phyloP scores from a whole-genome alignment of 2,113 vertebrate genomes.

The Dasyornis broadbenti region DNA sequence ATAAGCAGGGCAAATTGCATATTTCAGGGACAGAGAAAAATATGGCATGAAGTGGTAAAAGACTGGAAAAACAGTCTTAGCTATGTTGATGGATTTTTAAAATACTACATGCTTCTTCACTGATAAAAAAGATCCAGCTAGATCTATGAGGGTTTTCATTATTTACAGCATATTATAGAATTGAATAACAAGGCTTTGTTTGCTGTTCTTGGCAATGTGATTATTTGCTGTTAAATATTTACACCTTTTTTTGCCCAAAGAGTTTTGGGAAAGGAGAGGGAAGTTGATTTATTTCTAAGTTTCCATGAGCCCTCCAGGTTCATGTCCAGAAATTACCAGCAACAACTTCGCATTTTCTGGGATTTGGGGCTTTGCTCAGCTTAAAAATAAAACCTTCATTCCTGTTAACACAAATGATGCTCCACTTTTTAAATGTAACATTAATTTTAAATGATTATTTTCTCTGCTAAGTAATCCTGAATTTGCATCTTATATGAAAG shows the following conservation, averaged over 20 bases:
- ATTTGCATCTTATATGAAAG: not conserved
- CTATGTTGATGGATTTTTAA: not conserved
- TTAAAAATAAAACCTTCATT: not conserved
- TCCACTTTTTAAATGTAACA: not conserved
- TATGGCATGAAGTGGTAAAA: not conserved
- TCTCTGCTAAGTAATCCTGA: not conserved
- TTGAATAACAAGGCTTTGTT: slow-evolving; percentile 19
- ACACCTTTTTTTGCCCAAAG: not conserved
- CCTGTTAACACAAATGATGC: not conserved
- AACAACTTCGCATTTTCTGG: not conserved
- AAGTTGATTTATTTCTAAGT: slow-evolving; percentile 17
- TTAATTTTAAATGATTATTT: not conserved
- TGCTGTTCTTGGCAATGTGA: slow-evolving; percentile 4
- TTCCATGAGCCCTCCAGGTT: slow-evolving; percentile 13
- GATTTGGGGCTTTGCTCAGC: not conserved
- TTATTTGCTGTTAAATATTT: slow-evolving; percentile 52
- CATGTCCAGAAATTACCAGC: not conserved
- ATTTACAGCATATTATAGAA: slow-evolving; percentile 18
- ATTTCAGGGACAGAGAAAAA: not conserved
- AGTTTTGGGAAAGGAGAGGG: not conserved
- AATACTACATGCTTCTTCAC: not conserved
- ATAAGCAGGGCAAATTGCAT: not conserved
- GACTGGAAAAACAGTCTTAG: not conserved
- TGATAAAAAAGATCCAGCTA: not conserved
- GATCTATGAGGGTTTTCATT: not conserved